Evolutionary conservation across 92 coral and sea anemone species (phyloP), one percentile per base, ranked within the genome.

Genomic region (Palythoa caribaeorum): DNA sequence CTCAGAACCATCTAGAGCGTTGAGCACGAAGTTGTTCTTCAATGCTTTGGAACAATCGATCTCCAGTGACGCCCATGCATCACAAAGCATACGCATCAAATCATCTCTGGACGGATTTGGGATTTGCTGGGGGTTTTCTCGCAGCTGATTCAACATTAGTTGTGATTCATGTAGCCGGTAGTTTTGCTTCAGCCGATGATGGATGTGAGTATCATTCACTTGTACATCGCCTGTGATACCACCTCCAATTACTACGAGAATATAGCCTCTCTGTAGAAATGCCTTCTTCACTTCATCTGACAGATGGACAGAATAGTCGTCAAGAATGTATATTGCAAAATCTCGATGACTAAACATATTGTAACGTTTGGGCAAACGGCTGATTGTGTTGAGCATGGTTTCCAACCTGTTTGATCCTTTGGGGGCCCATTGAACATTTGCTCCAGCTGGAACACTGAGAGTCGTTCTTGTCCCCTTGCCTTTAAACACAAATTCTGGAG

Each of bases 61-160:
- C 51, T 84, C 48, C 63, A 84, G 80, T 15, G 88, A 84, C 44
- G 77, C 78, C 88, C 71, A 84, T 16, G 77, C 77, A 55, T 84
- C 78, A 38, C 70, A 71, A 57, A 71, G 63, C 71, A 72, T 84
- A 47, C 52, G 71, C 80, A 84, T 84, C 62, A 84, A 47, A 71
- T 71, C 88, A 71, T 83, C 77, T 69, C 88, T 55, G 54, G 88
- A 71, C 28, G 88, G 78, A 16, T 52, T 68, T 68, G 88, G 88
- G 63, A 84, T 84, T 84, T 84, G 15, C 60, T 21, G 80, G 66
- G 88, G 80, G 77, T 72, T 84, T 68, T 84, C 88, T 38, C 80
- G 88, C 62, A 84, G 88, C 88, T 84, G 79, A 51, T 16, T 71
- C 88, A 84, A 84, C 88, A 84, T 84, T 36, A 71, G 88, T 75